These are phyloP conservation scores for Alosa alosa DNA, from an alignment of 2,113 vertebrate genomes.

Conservation along the genomic window DNA sequence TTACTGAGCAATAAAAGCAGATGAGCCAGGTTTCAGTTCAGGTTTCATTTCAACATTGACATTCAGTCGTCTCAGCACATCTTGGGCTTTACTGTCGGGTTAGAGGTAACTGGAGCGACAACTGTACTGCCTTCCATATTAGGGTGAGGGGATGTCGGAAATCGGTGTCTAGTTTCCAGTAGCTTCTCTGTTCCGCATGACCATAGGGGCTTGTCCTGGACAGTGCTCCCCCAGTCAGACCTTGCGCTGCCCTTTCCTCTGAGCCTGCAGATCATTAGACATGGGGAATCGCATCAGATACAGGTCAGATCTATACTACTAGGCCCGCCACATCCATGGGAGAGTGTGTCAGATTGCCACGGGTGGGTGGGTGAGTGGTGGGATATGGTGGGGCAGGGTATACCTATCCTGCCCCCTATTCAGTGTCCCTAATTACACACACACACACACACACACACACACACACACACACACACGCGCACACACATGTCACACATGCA, in stretches of 20 bases:
- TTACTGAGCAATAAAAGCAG: neutral
- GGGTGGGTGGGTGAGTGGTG: neutral
- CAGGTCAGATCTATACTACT: slow-evolving; percentile 6
- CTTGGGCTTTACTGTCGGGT: neutral
- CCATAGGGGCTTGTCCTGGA: neutral
- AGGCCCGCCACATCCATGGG: neutral
- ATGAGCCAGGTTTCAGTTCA: slow-evolving; percentile 6
- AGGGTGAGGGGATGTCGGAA: neutral
- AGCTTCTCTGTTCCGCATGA: neutral
- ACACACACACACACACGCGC: slow-evolving; percentile 27
- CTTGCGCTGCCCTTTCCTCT: neutral
- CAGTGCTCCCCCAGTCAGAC: neutral
- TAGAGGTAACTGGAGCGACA: neutral
- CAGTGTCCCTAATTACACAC: slow-evolving; percentile 14
- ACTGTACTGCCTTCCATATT: neutral
- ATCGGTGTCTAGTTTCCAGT: neutral
- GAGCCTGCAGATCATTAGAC: slow-evolving; percentile 17
- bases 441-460: slow-evolving; percentile 25
- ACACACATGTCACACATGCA: neutral
- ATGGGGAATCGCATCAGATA: slow-evolving; percentile 10
- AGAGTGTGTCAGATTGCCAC: slow-evolving; percentile 2
- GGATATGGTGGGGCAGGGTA: neutral
- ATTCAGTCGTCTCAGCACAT: neutral
- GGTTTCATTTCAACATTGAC: slow-evolving; percentile 7
- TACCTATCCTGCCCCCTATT: neutral